phyloP scores from a whole-genome alignment of 2,888 invertebrate species.

The Caenorhabditis sinica region DNA sequence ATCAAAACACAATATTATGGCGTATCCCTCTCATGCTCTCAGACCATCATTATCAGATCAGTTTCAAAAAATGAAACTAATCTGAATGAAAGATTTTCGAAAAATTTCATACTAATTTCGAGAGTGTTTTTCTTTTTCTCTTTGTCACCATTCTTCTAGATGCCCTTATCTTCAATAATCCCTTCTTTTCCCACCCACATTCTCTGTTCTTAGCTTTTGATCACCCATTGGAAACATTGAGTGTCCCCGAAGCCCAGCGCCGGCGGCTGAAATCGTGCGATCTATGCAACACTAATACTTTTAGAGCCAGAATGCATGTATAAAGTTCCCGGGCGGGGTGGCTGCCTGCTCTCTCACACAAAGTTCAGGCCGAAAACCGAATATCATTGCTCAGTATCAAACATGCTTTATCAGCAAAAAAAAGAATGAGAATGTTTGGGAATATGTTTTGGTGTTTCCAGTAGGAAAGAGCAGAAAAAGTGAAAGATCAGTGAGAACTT shows the following conservation, averaged over 20 bases:
- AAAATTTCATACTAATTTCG: not conserved
- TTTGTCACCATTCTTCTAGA: too few species aligned
- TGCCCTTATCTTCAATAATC: not conserved
- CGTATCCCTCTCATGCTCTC: not conserved
- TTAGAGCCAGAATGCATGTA: not conserved
- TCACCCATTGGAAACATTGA: slow-evolving; percentile 11
- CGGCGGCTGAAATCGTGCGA: slow-evolving; percentile 16
- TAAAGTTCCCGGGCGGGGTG: not conserved
- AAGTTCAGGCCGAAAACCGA: slow-evolving; percentile 12
- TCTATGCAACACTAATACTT: slow-evolving; percentile 36
- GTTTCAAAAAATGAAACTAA: slow-evolving; percentile 6
- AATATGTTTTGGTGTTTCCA: slow-evolving; percentile 22
- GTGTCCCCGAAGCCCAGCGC: not conserved
- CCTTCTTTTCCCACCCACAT: not conserved
- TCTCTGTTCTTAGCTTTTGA: not conserved
- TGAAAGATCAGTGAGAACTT: not conserved
- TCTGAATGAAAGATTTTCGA: not conserved
- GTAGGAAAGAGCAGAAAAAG: not conserved
- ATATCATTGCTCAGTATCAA: slow-evolving; percentile 5
- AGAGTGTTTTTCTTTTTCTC: too few species aligned
- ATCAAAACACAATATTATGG: not conserved
- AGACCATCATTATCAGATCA: slow-evolving; percentile 21
- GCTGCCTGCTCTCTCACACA: slow-evolving; percentile 21
- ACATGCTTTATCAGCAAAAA: not conserved
- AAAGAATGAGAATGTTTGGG: not conserved